phyloP scores from a whole-genome alignment of 2,888 invertebrate genomes.

The Cephus pulcher region DNA sequence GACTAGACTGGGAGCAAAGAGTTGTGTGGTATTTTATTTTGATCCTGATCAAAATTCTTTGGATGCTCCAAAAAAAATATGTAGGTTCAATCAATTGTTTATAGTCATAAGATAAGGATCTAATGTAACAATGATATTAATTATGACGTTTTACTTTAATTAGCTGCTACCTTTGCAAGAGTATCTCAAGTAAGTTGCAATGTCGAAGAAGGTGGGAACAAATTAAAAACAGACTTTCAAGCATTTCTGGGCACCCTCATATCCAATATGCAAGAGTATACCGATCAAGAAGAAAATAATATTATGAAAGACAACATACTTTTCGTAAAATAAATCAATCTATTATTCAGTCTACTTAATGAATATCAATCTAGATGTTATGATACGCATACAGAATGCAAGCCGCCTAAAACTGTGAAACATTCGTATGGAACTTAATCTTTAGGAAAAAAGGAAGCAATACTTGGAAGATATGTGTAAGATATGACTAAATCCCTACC shows the following conservation, averaged over 20 bases:
- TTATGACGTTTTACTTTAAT: constrained; percentile 8
- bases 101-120: background rate
- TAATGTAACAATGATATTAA: background rate
- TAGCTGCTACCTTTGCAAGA: constrained; percentile 72
- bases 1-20: constrained; percentile 73
- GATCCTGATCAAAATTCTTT: constrained; percentile 68
- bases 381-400: background rate
- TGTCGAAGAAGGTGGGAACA: constrained; percentile 71
- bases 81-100: constrained; percentile 61
- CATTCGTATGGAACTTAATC: background rate
- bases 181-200: constrained; percentile 73
- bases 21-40: constrained; percentile 75
- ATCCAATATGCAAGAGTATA: constrained; percentile 47
- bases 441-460: background rate
- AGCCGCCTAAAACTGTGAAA: background rate
- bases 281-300: constrained; percentile 43
- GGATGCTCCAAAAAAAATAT: constrained; percentile 68
- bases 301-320: constrained; percentile 38
- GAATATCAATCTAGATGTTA: background rate
- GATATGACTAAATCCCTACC: background rate
- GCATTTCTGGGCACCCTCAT: constrained; percentile 52
- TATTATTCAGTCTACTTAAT: background rate
- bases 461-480: background rate
- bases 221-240: constrained; percentile 71
- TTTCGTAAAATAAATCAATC: constrained; percentile 6